These are phyloP conservation scores for Amblyjoppa fuscipennis DNA, from an alignment of 2,888 invertebrate species.

Conservation along the genomic window DNA sequence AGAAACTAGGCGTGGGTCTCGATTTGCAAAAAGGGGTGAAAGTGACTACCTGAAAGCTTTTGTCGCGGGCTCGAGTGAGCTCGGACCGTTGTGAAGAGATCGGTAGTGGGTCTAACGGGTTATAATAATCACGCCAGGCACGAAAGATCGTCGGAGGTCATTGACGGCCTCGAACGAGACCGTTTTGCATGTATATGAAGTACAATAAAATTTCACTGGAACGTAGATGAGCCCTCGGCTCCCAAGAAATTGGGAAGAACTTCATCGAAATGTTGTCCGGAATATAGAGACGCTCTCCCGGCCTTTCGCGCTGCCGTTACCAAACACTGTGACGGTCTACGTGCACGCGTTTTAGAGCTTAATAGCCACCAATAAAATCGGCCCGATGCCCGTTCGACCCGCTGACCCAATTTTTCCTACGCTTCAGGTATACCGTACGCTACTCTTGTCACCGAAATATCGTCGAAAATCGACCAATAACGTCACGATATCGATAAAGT, in stretches of 20 bases:
- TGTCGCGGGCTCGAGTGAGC: slow-evolving; percentile 53
- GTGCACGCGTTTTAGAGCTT: slow-evolving; percentile 72
- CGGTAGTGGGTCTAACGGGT: slow-evolving; percentile 60
- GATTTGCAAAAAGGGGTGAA: slow-evolving; percentile 62
- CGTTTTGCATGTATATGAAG: slow-evolving; percentile 60
- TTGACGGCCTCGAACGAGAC: slow-evolving; percentile 30
- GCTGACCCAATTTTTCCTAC: slow-evolving; percentile 77
- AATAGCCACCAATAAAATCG: slow-evolving; percentile 74
- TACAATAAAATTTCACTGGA: slow-evolving; percentile 60
- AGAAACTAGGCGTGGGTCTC: slow-evolving; percentile 17
- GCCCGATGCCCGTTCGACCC: slow-evolving; percentile 45
- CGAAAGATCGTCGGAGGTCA: slow-evolving; percentile 54
- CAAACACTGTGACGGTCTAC: slow-evolving; percentile 32
- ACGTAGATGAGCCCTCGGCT: slow-evolving; percentile 37
- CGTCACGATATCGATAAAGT: background rate
- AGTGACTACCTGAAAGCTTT: slow-evolving; percentile 60
- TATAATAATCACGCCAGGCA: slow-evolving; percentile 53
- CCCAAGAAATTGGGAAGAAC: slow-evolving; percentile 18
- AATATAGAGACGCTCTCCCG: background rate
- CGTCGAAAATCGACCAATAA: slow-evolving; percentile 66
- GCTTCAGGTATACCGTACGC: slow-evolving; percentile 64
- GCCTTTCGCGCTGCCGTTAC: slow-evolving; percentile 48
- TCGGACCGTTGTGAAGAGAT: slow-evolving; percentile 36
- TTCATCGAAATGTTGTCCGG: slow-evolving; percentile 39
- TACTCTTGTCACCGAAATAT: slow-evolving; percentile 59